Evolutionary conservation across 2,113 vertebrate species (phyloP).

Genomic region (Pelobates fuscus): DNA sequence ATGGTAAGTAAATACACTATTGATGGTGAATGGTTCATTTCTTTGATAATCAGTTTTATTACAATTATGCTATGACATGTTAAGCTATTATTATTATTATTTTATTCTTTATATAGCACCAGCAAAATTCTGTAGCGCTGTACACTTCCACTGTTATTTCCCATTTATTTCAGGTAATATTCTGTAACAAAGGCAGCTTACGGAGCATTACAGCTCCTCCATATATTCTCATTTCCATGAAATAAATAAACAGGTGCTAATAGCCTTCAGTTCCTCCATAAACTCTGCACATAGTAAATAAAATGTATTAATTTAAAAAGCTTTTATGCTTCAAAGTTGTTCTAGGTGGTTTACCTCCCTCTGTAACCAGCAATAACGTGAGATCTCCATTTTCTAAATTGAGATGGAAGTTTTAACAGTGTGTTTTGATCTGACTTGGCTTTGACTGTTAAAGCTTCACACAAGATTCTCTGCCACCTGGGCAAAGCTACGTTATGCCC

Average conservation of each 20-base stretch:
- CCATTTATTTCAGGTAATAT: no score
- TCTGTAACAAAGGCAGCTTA: no score
- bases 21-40: no score
- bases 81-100: no score
- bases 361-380: constrained; percentile 34
- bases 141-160: no score
- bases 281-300: background rate
- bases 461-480: constrained; percentile 36
- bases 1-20: no score
- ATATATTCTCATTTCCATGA: no score
- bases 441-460: constrained; percentile 30
- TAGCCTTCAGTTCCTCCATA: background rate
- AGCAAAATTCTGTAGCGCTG: no score
- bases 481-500: constrained; percentile 49
- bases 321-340: background rate
- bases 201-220: no score
- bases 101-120: no score
- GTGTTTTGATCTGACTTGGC: constrained; percentile 35
- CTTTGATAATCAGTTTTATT: no score
- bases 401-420: constrained; percentile 20
- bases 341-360: constrained; percentile 48
- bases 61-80: no score
- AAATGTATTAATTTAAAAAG: background rate
- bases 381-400: constrained; percentile 37
- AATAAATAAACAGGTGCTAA: background rate